A percentile compares a stretch with the other conserved stretches of the same genome.
phyloP scores from a whole-genome alignment of 2,888 invertebrate species.

The Laothoe populi region DNA sequence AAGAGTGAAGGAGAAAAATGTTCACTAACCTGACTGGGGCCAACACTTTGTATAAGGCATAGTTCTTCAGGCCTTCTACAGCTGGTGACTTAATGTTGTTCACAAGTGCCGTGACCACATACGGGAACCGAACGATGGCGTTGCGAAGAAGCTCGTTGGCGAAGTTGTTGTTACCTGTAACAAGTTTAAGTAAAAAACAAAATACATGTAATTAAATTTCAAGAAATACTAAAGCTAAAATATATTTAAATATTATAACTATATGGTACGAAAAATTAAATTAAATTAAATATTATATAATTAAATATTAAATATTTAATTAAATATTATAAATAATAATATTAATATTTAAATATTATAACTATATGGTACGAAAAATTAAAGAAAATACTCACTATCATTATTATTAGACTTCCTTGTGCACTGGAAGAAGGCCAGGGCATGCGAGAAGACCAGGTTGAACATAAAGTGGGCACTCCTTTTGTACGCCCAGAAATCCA shows the following conservation, averaged over 20 bases:
- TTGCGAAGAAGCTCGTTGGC: neutral
- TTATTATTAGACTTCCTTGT: slow-evolving; percentile 42
- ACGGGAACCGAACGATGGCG: neutral
- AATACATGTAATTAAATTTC: too few species aligned
- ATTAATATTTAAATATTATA: too few species aligned
- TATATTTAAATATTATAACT: too few species aligned
- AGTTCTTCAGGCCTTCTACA: neutral
- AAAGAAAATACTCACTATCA: slow-evolving; percentile 43
- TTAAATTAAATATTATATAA: too few species aligned
- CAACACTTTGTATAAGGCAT: neutral
- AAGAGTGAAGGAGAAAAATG: too few species aligned
- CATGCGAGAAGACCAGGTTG: slow-evolving; percentile 62
- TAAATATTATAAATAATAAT: too few species aligned
- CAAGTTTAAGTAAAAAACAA: too few species aligned
- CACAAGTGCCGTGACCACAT: neutral
- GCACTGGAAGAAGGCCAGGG: slow-evolving; percentile 61
- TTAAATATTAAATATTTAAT: too few species aligned
- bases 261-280: too few species aligned
- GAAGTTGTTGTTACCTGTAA: neutral
- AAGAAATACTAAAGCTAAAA: too few species aligned
- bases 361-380: too few species aligned
- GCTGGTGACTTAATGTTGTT: neutral
- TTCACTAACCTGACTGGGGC: neutral
- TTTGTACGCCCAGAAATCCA: slow-evolving; percentile 34
- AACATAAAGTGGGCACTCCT: slow-evolving; percentile 53